Conservation (phyloP, 2,888 invertebrate genomes). For the Listrodromus nycthemerus region DNA sequence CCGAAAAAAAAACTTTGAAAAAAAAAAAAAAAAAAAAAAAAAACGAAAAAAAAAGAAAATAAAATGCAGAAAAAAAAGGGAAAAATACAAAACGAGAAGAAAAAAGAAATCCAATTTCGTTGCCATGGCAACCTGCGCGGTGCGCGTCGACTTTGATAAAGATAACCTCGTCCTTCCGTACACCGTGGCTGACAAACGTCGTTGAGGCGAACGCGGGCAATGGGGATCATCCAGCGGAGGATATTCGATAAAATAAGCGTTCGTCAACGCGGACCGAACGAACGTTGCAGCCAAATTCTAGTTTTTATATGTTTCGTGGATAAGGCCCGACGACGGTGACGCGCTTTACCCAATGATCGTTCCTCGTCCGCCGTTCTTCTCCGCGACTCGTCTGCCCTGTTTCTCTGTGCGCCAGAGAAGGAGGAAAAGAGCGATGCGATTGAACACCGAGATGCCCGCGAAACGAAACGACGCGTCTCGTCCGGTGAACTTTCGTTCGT, state of each 20-base stretch:
- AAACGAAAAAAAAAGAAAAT: conserved; percentile 33
- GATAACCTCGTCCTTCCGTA: conserved; percentile 75
- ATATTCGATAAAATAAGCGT: no score
- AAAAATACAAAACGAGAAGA: conserved; percentile 59
- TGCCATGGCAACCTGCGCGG: conserved; percentile 82
- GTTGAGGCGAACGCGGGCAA: conserved; percentile 3
- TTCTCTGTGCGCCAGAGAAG: background rate
- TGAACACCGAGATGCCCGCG: background rate
- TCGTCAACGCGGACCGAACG: no score
- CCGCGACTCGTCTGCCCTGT: conserved; percentile 62
- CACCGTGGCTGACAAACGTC: conserved; percentile 55
- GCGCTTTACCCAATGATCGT: no score
- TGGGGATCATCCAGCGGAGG: no score
- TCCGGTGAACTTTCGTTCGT: conserved; percentile 4
- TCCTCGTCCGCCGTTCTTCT: conserved; percentile 52
- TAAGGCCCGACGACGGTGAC: no score
- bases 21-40: conserved; percentile 27
- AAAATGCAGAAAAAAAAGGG: conserved; percentile 75
- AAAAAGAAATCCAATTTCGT: conserved; percentile 84
- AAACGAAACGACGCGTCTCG: conserved; percentile 26
- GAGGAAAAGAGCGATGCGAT: background rate
- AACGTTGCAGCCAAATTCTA: no score
- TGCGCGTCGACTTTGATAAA: conserved; percentile 85
- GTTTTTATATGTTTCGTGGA: no score
- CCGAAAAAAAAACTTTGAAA: conserved; percentile 78